phyloP scores from a whole-genome alignment of 2,888 invertebrate genomes.

The Pilophorus perplexus region DNA sequence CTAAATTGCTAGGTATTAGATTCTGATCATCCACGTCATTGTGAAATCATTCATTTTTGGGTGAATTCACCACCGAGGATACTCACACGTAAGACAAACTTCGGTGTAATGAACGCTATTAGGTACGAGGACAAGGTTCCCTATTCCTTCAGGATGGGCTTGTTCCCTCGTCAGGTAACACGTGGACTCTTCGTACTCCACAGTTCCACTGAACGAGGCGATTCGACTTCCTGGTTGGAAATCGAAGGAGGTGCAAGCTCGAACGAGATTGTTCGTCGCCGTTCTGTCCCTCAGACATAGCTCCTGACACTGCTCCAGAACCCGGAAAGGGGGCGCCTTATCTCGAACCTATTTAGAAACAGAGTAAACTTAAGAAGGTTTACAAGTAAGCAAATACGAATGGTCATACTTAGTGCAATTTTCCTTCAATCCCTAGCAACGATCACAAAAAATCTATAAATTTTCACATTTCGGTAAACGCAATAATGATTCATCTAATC shows the following conservation, averaged over 20 bases:
- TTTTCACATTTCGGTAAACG: too few relatives aligned
- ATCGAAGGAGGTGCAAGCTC: slow-evolving; percentile 84
- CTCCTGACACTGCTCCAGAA: slow-evolving; percentile 85
- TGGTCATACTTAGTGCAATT: too few relatives aligned
- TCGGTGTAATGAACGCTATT: slow-evolving; percentile 88
- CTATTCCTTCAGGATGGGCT: slow-evolving; percentile 83
- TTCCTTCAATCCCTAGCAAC: too few relatives aligned
- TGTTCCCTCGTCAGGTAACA: slow-evolving; percentile 83
- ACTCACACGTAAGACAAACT: slow-evolving; percentile 84
- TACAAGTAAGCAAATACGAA: too few relatives aligned
- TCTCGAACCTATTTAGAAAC: slow-evolving; percentile 63
- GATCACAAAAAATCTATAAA: too few relatives aligned
- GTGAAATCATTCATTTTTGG: background rate
- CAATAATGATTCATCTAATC: background rate
- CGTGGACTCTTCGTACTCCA: slow-evolving; percentile 84
- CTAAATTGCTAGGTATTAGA: background rate
- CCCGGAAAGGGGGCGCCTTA: slow-evolving; percentile 79
- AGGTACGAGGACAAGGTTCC: slow-evolving; percentile 81
- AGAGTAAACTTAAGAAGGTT: background rate
- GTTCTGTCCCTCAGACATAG: slow-evolving; percentile 77
- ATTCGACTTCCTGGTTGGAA: slow-evolving; percentile 86
- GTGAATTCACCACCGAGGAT: background rate
- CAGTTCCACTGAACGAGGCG: slow-evolving; percentile 74
- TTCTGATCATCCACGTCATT: background rate
- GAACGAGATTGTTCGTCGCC: slow-evolving; percentile 73